These are phyloP conservation scores for Gnathonemus longibarbis DNA, from an alignment of 2,113 vertebrate species.

Conservation along the genomic window DNA sequence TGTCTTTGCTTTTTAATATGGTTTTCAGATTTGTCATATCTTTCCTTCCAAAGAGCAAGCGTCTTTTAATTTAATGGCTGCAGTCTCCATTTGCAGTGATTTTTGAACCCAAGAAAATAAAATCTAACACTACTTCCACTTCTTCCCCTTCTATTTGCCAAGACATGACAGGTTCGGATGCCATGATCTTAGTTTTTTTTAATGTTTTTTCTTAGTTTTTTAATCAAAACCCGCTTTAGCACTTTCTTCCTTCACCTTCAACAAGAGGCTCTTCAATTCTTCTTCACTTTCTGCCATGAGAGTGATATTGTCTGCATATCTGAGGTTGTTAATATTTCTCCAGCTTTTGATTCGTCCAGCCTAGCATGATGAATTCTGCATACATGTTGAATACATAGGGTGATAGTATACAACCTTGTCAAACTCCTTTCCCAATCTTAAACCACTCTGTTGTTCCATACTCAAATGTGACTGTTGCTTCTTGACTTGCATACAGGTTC, in stretches of 20 bases:
- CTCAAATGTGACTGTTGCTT: not conserved
- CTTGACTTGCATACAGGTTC: conserved; percentile 5
- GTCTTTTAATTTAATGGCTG: not conserved
- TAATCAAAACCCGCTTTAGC: not conserved
- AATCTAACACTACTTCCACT: not conserved
- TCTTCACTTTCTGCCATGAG: not conserved
- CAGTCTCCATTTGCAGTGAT: not conserved
- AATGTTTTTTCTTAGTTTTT: not conserved
- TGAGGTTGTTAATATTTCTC: not conserved
- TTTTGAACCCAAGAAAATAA: not conserved
- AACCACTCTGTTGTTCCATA: conserved; percentile 16
- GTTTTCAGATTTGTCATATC: not conserved
- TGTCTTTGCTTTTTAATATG: not conserved
- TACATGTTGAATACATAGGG: conserved; percentile 14
- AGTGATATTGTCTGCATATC: not conserved
- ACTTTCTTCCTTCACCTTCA: not conserved
- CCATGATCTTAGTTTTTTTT: not conserved
- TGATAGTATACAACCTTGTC: conserved; percentile 3
- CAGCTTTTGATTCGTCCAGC: not conserved
- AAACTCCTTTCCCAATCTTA: not conserved
- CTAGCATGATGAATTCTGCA: not conserved
- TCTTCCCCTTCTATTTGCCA: not conserved
- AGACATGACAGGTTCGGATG: not conserved
- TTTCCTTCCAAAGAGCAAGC: not conserved
- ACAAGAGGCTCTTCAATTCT: not conserved